Evolutionary conservation across 2,113 vertebrate species (phyloP).

Genomic region (Sylvia atricapilla): DNA sequence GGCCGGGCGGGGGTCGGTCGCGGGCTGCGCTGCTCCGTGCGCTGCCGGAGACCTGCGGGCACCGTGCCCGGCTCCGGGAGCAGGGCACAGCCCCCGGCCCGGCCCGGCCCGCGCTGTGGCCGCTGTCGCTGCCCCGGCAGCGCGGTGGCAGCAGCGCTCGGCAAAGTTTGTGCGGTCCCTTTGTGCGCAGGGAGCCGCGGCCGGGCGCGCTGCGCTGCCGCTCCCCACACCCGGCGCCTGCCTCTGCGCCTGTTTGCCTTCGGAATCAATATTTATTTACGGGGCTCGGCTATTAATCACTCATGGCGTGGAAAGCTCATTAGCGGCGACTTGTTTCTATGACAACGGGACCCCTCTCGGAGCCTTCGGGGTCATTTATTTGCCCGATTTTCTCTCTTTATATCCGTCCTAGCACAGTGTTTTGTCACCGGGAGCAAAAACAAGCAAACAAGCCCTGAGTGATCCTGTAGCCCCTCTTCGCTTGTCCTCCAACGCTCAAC

Average conservation of each 20-base stretch:
- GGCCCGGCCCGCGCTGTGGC: neutral
- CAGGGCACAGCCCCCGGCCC: neutral
- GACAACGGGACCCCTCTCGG: slow-evolving; percentile 54
- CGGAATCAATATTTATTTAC: neutral
- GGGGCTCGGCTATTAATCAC: neutral
- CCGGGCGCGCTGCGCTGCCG: neutral
- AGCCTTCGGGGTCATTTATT: neutral
- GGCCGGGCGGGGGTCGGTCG: no score
- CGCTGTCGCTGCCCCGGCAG: neutral
- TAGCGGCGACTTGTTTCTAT: slow-evolving; percentile 60
- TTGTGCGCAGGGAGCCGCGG: neutral
- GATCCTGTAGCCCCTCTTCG: neutral
- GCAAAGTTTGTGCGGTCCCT: slow-evolving; percentile 1
- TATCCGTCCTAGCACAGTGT: fast-evolving
- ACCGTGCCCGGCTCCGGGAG: neutral
- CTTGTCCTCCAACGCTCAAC: neutral
- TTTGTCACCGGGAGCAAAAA: neutral
- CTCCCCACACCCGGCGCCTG: fast-evolving
- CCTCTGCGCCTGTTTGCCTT: neutral
- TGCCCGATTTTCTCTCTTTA: neutral
- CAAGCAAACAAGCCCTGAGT: neutral
- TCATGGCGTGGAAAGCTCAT: slow-evolving; percentile 10
- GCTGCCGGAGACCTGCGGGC: neutral
- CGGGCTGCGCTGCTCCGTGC: no score
- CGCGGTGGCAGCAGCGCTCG: neutral